Evolutionary conservation across 2,888 invertebrate genomes (phyloP), one percentile per base, ranked within the genome.

Genomic region (Archips crataeganus): DNA sequence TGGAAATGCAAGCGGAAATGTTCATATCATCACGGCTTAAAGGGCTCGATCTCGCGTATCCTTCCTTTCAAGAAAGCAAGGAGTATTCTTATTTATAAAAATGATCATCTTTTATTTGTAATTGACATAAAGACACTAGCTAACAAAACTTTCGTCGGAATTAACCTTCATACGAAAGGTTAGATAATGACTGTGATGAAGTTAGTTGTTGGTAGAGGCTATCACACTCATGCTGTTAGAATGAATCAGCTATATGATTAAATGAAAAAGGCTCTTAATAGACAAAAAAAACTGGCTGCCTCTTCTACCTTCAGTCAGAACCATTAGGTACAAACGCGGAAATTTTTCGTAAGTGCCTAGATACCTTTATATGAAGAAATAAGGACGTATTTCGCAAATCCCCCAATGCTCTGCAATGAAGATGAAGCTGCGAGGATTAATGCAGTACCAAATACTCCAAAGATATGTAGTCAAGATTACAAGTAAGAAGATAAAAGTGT

Each of bases 1-100:
- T 93, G 91, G 85, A 87, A 45, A 69, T 87, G 0, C 87, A 94
- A 81, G 93, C 94, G 0, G 92, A 93, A 74, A 90, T 91, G 9
- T 94, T 84, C 80, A 82, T 94, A 0, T 75, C 81, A 11, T 79
- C 81, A 1, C 81, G 86, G 61, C 79, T 94, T 0, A 76, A 80
- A 61, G 90, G 88, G 1, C 81, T 90, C 1, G 84, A 85, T 51
- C 76, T 94, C 3, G 76, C 75, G 3, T 94, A 93, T 54, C 93
- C 94, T 0, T 86, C 91, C 0, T 85, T 90, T 39, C 71, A 82
- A 4, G 74, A 79, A 10, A 88, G 90, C 69, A 84, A 81, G 0
- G 90, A 90, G 32, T 80, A 75, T 15, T 80, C 84, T 4, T 84
- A 84, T 76, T 88, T 92, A 87, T 92, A 57, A 23, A 57, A 36